Percentiles rank a stretch among this genome's conserved stretches.
Conservation (phyloP, 2,797 vertebrate species). For the Trachops cirrhosus region DNA sequence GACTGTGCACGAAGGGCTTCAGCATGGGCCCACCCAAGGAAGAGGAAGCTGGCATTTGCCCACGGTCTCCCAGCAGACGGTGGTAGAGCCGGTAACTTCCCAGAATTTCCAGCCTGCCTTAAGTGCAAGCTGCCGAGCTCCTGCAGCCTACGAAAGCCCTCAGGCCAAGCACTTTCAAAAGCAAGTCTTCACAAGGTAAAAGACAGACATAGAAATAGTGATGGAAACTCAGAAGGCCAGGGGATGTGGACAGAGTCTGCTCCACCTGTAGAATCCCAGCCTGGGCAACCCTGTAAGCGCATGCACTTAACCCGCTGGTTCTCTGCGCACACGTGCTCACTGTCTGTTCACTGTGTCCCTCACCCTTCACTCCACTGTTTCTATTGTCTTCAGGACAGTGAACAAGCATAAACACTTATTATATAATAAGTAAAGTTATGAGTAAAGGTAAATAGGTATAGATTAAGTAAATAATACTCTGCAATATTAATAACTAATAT, state of each 20-base stretch:
- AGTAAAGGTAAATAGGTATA: neutral
- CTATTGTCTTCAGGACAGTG: neutral
- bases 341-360: neutral
- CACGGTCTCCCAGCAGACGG: neutral
- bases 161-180: neutral
- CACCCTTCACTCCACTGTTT: neutral
- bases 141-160: neutral
- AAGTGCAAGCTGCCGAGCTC: neutral
- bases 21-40: neutral
- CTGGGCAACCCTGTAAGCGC: neutral
- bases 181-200: neutral
- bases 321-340: neutral
- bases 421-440: neutral
- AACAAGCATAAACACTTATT: neutral
- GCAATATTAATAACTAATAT: neutral
- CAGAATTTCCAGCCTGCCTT: neutral
- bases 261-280: neutral
- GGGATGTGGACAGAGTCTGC: neutral
- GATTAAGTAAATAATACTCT: neutral
- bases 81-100: neutral
- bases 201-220: neutral
- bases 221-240: neutral
- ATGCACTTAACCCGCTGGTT: neutral
- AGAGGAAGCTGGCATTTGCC: neutral
- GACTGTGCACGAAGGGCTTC: neutral